Evolutionary conservation across 2,888 invertebrate genomes (phyloP).

Genomic region (Strigamia maritima): DNA sequence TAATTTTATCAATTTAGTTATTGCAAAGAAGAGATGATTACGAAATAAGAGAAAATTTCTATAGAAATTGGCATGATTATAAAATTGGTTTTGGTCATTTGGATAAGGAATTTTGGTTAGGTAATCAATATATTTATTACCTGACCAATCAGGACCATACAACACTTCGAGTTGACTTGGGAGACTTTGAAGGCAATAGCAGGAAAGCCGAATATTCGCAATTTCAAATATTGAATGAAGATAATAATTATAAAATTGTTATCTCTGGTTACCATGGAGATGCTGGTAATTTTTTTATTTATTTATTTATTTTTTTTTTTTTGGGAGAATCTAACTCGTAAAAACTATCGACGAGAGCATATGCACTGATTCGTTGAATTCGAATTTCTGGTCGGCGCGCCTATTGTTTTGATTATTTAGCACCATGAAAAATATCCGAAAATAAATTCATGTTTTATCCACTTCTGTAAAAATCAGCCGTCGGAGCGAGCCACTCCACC

Average conservation of each 20-base stretch:
- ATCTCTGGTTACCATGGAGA: background rate
- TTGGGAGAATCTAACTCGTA: too few relatives aligned
- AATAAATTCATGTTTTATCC: too few relatives aligned
- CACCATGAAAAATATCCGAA: too few relatives aligned
- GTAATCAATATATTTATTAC: background rate
- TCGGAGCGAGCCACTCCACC: too few relatives aligned
- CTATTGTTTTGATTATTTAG: too few relatives aligned
- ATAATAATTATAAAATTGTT: background rate
- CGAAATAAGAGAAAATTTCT: background rate
- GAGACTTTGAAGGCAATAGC: background rate
- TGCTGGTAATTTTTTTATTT: too few relatives aligned
- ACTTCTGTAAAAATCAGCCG: too few relatives aligned
- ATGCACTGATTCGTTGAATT: too few relatives aligned
- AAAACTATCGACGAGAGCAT: too few relatives aligned
- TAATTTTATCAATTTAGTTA: too few relatives aligned
- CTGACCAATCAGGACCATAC: background rate
- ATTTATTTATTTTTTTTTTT: too few relatives aligned
- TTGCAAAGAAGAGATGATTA: background rate
- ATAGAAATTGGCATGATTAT: background rate
- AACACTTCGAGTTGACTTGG: background rate
- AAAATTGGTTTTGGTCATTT: background rate
- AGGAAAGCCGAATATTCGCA: background rate
- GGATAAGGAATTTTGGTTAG: background rate
- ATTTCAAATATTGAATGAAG: background rate
- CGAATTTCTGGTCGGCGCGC: too few relatives aligned